Conservation (phyloP, 2,888 invertebrate genomes). For the Dasypogon diadema region DNA sequence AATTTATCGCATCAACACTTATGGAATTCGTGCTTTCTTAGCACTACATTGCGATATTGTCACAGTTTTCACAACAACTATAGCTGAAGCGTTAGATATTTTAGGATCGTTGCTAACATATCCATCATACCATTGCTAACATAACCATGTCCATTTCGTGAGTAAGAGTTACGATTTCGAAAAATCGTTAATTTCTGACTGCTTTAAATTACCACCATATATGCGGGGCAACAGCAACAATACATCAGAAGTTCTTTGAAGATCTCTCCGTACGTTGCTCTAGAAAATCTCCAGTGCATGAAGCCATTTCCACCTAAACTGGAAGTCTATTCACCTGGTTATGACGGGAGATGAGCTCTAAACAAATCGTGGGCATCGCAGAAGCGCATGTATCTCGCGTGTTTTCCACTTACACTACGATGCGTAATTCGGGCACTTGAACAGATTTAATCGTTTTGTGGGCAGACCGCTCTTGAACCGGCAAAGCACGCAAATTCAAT, state of each 20-base stretch:
- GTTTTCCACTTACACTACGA: constrained; percentile 39
- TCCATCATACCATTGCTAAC: no score
- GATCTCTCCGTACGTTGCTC: constrained; percentile 60
- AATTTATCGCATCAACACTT: no score
- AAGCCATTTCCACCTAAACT: constrained; percentile 54
- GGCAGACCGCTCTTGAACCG: constrained; percentile 14
- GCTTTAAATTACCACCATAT: constrained; percentile 1
- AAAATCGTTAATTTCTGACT: not conserved
- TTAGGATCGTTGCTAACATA: no score
- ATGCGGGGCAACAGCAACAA: not conserved
- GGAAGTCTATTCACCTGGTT: constrained; percentile 24
- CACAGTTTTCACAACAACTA: no score
- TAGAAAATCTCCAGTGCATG: constrained; percentile 59
- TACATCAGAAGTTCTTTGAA: constrained; percentile 57
- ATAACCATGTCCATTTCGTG: not conserved
- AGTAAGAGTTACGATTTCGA: not conserved
- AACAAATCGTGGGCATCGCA: not conserved
- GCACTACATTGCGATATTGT: no score
- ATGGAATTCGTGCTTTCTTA: no score
- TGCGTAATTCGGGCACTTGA: constrained; percentile 52
- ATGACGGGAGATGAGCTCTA: constrained; percentile 22
- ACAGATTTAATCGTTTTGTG: constrained; percentile 7
- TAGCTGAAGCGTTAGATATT: no score
- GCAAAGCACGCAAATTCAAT: constrained; percentile 47
- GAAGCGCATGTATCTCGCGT: constrained; percentile 27